Conservation (phyloP, 1,140 invertebrate genomes). For the Plectus sambesii region DNA sequence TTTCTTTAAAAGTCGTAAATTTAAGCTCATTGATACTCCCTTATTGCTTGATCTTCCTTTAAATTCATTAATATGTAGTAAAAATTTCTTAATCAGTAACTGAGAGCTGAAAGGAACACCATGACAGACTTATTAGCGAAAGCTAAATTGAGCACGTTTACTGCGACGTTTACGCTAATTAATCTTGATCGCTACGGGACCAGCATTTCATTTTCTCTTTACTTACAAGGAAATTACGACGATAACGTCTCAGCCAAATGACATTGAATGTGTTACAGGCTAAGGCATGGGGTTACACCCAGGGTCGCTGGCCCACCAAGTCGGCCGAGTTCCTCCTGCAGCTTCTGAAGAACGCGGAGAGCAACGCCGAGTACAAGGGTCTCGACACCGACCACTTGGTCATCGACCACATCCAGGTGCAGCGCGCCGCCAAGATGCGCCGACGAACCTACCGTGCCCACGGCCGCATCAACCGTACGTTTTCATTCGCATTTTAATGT, state of each 20-base stretch:
- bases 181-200: too few species aligned
- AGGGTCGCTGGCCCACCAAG: constrained; percentile 98
- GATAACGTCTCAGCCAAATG: too few species aligned
- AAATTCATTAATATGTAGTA: too few species aligned
- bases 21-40: too few species aligned
- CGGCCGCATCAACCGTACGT: constrained; percentile 90
- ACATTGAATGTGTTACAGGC: constrained; percentile 53
- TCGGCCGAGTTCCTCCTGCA: constrained; percentile 94
- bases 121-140: too few species aligned
- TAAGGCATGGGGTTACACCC: constrained; percentile 86
- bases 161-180: background rate
- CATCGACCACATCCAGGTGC: constrained; percentile 95
- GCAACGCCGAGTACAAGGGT: constrained; percentile 92
- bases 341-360: constrained; percentile 88
- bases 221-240: too few species aligned
- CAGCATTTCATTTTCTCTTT: too few species aligned
- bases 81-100: too few species aligned
- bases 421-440: constrained; percentile 88
- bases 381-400: constrained; percentile 91
- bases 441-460: constrained; percentile 96
- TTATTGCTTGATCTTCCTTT: too few species aligned
- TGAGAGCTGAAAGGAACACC: too few species aligned
- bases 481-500: constrained; percentile 9
- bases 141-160: too few species aligned
- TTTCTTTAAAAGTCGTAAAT: too few species aligned